phyloP scores from a whole-genome alignment of 2,797 vertebrate species.

The Acipenser oxyrinchus region DNA sequence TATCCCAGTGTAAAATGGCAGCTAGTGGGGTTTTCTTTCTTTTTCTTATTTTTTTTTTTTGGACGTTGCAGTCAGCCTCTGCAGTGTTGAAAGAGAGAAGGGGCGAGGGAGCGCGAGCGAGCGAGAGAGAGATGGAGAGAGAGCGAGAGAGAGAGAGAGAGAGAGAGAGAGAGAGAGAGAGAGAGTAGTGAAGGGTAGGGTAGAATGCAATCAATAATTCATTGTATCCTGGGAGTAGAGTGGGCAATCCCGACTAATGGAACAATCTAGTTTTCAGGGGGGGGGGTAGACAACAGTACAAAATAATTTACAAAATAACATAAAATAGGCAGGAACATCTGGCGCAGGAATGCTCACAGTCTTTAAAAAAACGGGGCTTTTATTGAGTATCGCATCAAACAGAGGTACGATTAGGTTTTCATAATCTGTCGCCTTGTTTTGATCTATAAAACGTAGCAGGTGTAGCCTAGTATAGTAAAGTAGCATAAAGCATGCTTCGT shows the following conservation, averaged over 20 bases:
- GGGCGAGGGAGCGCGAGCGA: slow-evolving; percentile 24
- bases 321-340: no score
- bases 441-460: no score
- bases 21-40: slow-evolving; percentile 9
- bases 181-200: slow-evolving; percentile 1
- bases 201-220: slow-evolving; percentile 39
- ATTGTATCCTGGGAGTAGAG: slow-evolving; percentile 26
- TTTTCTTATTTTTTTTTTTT: slow-evolving; percentile 19
- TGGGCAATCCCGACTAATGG: slow-evolving; percentile 31
- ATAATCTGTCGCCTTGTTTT: no score
- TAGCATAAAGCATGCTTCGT: no score
- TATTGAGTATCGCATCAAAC: no score
- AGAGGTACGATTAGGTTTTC: no score
- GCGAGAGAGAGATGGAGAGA: slow-evolving; percentile 23
- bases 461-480: no score
- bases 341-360: no score
- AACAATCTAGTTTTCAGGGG: slow-evolving; percentile 20
- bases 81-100: slow-evolving; percentile 55
- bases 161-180: slow-evolving; percentile 8
- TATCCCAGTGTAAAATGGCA: slow-evolving; percentile 9
- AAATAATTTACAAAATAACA: no score
- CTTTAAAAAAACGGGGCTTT: no score
- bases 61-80: slow-evolving; percentile 41
- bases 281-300: neutral
- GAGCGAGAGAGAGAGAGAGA: slow-evolving; percentile 16